These are phyloP conservation scores for Crypturellus tataupa DNA, from an alignment of 2,797 vertebrate species.

Conservation along the genomic window DNA sequence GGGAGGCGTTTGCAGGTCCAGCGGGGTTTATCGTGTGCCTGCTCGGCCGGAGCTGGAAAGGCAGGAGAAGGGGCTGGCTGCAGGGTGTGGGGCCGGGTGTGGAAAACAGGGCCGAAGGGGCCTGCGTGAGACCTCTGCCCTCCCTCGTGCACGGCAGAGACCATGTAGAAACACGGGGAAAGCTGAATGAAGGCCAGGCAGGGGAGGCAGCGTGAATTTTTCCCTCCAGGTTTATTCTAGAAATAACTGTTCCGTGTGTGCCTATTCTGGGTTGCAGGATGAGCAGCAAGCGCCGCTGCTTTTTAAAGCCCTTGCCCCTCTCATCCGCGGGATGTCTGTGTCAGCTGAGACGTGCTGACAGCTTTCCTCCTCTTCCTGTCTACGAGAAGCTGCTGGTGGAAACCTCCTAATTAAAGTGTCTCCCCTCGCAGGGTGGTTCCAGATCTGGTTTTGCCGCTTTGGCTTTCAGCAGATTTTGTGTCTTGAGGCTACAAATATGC, in stretches of 20 bases:
- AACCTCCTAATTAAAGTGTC: constrained; percentile 15
- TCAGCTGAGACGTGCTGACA: background rate
- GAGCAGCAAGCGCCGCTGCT: background rate
- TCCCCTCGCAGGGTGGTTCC: constrained; percentile 25
- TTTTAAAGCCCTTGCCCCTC: background rate
- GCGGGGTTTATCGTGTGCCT: background rate
- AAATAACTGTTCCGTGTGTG: fast-evolving
- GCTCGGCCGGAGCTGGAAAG: background rate
- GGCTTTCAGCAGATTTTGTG: constrained; percentile 55
- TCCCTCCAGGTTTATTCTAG: background rate
- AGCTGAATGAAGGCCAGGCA: background rate
- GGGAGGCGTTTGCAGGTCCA: background rate
- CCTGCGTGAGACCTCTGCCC: background rate
- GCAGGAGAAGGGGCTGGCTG: background rate
- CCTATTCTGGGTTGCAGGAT: background rate
- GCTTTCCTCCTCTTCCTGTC: background rate
- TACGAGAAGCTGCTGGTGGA: background rate
- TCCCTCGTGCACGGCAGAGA: background rate
- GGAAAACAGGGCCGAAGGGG: background rate
- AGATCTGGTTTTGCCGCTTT: constrained; percentile 1
- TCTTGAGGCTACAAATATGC: constrained; percentile 31
- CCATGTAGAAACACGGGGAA: background rate
- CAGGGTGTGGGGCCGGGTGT: background rate
- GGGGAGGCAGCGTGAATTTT: background rate
- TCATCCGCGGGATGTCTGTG: background rate